These are phyloP conservation scores for Procambarus clarkii DNA, from an alignment of 1,140 invertebrate species.

Conservation along the genomic window DNA sequence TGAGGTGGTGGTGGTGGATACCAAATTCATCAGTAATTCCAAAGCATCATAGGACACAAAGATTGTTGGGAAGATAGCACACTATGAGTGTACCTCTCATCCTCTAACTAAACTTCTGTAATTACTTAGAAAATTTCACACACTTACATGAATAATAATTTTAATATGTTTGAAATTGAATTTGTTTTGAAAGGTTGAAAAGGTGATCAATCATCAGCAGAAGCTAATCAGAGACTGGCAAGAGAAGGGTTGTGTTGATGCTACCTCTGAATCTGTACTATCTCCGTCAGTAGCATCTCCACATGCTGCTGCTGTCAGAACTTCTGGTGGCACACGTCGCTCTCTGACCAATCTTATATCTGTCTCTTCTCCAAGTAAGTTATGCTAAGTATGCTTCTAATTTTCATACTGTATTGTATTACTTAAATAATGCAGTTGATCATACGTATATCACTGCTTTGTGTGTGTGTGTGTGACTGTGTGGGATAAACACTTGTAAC, in stretches of 20 bases:
- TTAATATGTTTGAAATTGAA: no score
- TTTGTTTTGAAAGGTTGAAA: slow-evolving; percentile 61
- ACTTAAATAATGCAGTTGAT: neutral
- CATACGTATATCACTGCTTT: neutral
- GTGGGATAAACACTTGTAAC: neutral
- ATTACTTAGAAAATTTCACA: no score
- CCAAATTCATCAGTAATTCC: no score
- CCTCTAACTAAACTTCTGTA: no score
- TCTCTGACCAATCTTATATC: neutral
- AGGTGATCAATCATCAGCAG: slow-evolving; percentile 67
- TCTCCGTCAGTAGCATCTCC: neutral
- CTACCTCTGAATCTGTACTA: neutral
- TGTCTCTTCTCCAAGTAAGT: slow-evolving; percentile 10
- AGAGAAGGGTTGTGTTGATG: slow-evolving; percentile 36
- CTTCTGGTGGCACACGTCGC: neutral
- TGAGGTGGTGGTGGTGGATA: no score
- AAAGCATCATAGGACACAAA: no score
- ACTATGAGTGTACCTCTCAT: no score
- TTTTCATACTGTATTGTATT: neutral
- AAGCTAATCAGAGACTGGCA: slow-evolving; percentile 59
- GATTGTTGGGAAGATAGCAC: no score
- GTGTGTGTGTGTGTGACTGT: neutral
- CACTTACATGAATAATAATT: no score
- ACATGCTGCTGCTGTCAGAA: neutral
- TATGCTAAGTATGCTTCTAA: neutral